Evolutionary conservation across 1,140 invertebrate genomes (phyloP).

Genomic region (Brachionus paranguensis): DNA sequence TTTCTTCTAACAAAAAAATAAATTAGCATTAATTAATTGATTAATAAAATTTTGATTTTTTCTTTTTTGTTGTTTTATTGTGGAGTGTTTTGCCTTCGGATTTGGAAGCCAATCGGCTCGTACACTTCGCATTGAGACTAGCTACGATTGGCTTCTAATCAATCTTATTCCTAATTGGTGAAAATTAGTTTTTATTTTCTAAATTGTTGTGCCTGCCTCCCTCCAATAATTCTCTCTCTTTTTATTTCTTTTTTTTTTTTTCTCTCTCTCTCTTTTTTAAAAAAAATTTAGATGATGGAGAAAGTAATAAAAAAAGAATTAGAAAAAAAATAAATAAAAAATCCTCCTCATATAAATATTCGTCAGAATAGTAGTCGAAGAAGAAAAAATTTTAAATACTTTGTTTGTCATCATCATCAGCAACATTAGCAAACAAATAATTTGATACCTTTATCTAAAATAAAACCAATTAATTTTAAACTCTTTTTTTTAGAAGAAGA

Average conservation of each 20-base stretch:
- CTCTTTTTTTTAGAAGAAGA: background rate
- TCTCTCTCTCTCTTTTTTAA: background rate
- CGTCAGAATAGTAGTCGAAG: background rate
- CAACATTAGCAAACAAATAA: no score
- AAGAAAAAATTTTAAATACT: background rate
- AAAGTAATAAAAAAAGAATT: slow-evolving; percentile 35
- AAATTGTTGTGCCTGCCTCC: background rate
- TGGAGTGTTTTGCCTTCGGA: background rate
- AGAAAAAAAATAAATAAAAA: background rate
- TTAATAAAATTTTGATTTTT: background rate
- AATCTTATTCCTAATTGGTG: background rate
- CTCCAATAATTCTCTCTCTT: background rate
- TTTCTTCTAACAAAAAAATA: background rate
- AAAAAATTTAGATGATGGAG: background rate
- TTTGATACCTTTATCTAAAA: background rate
- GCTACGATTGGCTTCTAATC: background rate
- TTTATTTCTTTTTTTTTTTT: background rate
- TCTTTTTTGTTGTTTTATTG: background rate
- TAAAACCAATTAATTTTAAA: background rate
- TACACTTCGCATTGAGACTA: background rate
- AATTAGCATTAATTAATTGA: slow-evolving; percentile 35
- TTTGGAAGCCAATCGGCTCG: background rate
- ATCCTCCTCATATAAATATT: background rate
- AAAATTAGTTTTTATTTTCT: slow-evolving; percentile 15
- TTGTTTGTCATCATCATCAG: background rate